Percentiles rank a stretch among this genome's conserved stretches.
phyloP scores from a whole-genome alignment of 2,113 vertebrate genomes.

The Vireo altiloquus region DNA sequence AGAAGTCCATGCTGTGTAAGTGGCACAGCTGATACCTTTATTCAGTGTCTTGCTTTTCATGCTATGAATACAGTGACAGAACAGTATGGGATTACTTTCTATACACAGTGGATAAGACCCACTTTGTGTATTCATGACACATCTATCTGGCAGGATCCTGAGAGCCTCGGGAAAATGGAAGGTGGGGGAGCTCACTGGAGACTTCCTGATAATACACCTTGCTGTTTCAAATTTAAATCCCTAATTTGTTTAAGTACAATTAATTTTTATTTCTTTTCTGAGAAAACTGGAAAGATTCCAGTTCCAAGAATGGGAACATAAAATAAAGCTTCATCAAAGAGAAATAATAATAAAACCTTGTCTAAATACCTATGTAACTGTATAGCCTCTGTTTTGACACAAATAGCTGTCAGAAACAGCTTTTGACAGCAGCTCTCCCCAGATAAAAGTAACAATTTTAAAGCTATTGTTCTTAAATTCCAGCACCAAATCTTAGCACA shows the following conservation, averaged over 20 bases:
- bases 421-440: background rate
- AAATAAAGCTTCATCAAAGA: background rate
- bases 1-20: background rate
- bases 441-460: background rate
- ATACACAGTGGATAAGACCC: background rate
- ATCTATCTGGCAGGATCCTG: background rate
- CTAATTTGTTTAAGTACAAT: background rate
- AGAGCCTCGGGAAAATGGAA: background rate
- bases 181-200: background rate
- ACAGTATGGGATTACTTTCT: background rate
- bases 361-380: background rate
- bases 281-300: background rate
- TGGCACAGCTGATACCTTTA: background rate
- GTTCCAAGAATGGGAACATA: background rate
- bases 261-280: background rate
- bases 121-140: background rate
- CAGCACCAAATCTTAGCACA: background rate
- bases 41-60: background rate
- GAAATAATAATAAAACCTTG: background rate
- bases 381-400: conserved; percentile 8
- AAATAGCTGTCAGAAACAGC: background rate
- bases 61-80: background rate
- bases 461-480: background rate
- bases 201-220: background rate
- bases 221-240: background rate